Percentiles rank a stretch among this genome's conserved stretches.
phyloP scores from a whole-genome alignment of 1,140 invertebrate genomes.

The Drosophila kohkoa region DNA sequence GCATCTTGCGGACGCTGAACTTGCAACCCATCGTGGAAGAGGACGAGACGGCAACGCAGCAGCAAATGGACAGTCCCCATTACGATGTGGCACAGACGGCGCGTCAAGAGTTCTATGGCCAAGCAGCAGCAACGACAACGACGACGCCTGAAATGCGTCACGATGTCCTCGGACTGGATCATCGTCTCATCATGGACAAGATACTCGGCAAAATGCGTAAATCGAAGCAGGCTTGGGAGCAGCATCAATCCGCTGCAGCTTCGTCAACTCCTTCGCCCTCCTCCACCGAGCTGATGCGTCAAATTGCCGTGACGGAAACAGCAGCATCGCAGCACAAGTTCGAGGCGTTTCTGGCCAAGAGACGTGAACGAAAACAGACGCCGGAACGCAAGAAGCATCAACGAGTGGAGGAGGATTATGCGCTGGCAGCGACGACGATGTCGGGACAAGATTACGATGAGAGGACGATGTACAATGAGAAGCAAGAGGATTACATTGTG shows the following conservation, averaged over 20 bases:
- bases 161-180: conserved; percentile 89
- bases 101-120: conserved; percentile 46
- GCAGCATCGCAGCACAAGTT: conserved; percentile 35
- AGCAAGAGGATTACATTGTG: conserved; percentile 43
- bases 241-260: conserved; percentile 32
- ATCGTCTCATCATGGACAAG: conserved; percentile 87
- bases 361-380: conserved; percentile 52
- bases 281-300: background rate
- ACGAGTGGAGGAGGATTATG: conserved; percentile 12
- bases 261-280: background rate
- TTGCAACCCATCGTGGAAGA: conserved; percentile 85
- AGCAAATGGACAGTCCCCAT: conserved; percentile 70
- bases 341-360: conserved; percentile 52
- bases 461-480: background rate
- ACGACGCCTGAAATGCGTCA: conserved; percentile 88
- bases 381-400: conserved; percentile 62
- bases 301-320: conserved; percentile 3
- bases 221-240: conserved; percentile 86
- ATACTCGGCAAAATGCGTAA: conserved; percentile 85
- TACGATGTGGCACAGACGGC: conserved; percentile 39
- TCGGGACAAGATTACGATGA: conserved; percentile 20
- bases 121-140: background rate
- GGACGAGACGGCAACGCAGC: background rate
- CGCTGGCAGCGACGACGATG: background rate
- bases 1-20: conserved; percentile 86